Conservation (phyloP, 2,888 invertebrate species). For the Epistrophella euchroma region DNA sequence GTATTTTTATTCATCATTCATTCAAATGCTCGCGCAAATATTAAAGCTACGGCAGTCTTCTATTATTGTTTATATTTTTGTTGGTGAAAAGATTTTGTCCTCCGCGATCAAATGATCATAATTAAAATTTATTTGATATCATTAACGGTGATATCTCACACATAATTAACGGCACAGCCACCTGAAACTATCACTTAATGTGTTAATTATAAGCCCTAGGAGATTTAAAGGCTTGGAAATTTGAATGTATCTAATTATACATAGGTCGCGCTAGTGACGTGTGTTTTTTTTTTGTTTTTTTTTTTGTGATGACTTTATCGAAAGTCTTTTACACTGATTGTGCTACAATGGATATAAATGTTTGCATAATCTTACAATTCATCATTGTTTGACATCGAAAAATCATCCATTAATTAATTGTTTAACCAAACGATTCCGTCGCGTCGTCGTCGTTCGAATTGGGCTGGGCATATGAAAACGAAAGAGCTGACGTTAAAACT, state of each 20-base stretch:
- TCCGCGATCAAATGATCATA: conserved; percentile 49
- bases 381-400: conserved; percentile 53
- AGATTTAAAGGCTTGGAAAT: conserved; percentile 32
- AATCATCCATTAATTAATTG: conserved; percentile 64
- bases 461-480: background rate
- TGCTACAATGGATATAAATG: conserved; percentile 9
- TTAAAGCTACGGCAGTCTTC: conserved; percentile 39
- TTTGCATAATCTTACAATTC: conserved; percentile 59
- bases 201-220: conserved; percentile 45
- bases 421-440: conserved; percentile 37
- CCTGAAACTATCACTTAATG: conserved; percentile 62
- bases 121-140: conserved; percentile 66
- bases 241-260: conserved; percentile 1
- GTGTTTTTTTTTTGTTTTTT: no score
- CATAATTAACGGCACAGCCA: conserved; percentile 54
- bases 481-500: conserved; percentile 52
- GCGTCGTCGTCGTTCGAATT: background rate
- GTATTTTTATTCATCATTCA: conserved; percentile 15
- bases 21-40: conserved; percentile 56
- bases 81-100: conserved; percentile 23
- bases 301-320: conserved; percentile 24
- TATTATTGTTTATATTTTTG: conserved; percentile 5
- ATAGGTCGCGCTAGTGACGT: background rate
- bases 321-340: conserved; percentile 8
- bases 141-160: conserved; percentile 62